Percentiles rank a stretch among this genome's conserved stretches.
phyloP scores from a whole-genome alignment of 2,888 invertebrate species.

The Hypsopygia costalis region DNA sequence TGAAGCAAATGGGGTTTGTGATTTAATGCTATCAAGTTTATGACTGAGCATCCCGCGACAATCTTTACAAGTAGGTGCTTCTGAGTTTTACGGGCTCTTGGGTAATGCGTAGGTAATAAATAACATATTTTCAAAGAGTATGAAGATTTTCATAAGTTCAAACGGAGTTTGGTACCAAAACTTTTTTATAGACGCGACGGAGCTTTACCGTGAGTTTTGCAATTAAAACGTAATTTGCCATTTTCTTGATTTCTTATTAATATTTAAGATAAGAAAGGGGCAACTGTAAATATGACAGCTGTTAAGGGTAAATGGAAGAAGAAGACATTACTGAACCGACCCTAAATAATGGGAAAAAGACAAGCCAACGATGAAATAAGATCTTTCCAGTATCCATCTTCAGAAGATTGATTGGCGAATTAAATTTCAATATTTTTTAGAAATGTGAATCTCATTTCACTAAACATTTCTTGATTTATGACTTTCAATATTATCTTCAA shows the following conservation, averaged over 20 bases:
- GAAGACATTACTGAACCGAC: too few relatives aligned
- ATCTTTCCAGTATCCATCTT: too few relatives aligned
- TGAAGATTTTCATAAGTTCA: constrained; percentile 9
- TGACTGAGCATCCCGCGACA: constrained; percentile 42
- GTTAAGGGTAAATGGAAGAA: too few relatives aligned
- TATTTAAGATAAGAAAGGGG: too few relatives aligned
- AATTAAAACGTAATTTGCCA: constrained; percentile 13
- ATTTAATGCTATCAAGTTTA: constrained; percentile 64
- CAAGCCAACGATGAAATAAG: too few relatives aligned
- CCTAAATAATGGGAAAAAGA: too few relatives aligned
- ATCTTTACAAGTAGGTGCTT: constrained; percentile 49
- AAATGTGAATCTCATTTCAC: constrained; percentile 1
- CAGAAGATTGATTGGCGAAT: background rate
- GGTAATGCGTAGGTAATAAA: constrained; percentile 35
- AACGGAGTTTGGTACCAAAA: background rate
- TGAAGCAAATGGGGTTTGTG: constrained; percentile 50
- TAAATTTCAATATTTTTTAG: background rate
- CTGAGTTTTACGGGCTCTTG: constrained; percentile 34
- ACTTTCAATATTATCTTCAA: constrained; percentile 1
- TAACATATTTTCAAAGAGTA: constrained; percentile 40
- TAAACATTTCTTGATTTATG: constrained; percentile 11
- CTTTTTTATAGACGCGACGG: constrained; percentile 5
- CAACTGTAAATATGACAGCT: too few relatives aligned
- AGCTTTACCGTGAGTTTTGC: constrained; percentile 8
- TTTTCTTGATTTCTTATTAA: background rate